Conservation (phyloP, 64 coral and sea anemone species). For the Pachyseris speciosa region DNA sequence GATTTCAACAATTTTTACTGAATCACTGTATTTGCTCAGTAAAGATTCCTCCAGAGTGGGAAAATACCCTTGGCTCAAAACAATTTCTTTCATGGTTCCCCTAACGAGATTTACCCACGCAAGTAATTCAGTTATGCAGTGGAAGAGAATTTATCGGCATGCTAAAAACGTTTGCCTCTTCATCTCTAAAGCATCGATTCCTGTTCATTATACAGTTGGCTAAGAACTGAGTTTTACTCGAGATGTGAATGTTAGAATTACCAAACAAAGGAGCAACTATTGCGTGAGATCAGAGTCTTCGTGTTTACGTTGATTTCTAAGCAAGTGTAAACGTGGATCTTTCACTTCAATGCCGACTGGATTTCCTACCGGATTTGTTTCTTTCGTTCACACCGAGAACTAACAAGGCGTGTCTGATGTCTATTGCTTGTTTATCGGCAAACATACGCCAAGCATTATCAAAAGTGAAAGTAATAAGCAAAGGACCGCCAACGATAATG, state of each 20-base stretch:
- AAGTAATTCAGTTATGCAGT: background rate
- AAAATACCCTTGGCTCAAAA: too few species aligned
- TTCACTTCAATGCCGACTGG: background rate
- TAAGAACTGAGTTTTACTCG: too few species aligned
- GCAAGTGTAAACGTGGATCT: background rate
- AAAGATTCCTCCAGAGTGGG: too few species aligned
- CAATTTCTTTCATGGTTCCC: too few species aligned
- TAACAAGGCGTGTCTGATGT: slow-evolving; percentile 5
- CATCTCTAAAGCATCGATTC: background rate
- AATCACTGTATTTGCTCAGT: background rate
- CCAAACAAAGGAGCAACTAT: background rate
- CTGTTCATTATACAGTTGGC: too few species aligned
- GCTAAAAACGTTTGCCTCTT: background rate
- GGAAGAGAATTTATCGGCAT: background rate
- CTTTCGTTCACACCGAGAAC: background rate
- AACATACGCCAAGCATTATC: background rate
- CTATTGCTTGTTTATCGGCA: background rate
- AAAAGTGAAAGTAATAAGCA: too few species aligned
- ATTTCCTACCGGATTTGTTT: background rate
- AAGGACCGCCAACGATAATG: too few species aligned
- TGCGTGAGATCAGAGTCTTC: background rate
- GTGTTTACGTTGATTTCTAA: background rate
- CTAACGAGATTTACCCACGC: too few species aligned
- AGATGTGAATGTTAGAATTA: too few species aligned
- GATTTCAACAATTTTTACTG: slow-evolving; percentile 1